Evolutionary conservation across 1,140 invertebrate genomes (phyloP).

Genomic region (Aphis craccivora): DNA sequence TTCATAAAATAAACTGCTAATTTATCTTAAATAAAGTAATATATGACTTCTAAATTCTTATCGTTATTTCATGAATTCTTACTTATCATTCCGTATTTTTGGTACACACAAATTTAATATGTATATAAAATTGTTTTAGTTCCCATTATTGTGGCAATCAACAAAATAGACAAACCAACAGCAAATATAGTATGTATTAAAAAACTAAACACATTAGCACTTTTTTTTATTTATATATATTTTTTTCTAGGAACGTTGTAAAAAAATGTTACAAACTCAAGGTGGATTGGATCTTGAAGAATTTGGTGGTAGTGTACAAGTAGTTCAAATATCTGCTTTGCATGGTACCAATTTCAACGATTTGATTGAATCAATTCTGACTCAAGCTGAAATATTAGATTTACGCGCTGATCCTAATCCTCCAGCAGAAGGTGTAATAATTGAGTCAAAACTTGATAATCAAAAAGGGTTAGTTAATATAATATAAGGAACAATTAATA

Average conservation of each 20-base stretch:
- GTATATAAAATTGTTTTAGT: conserved; percentile 70
- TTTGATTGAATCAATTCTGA: conserved; percentile 83
- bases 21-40: not conserved
- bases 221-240: not conserved
- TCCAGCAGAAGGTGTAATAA: conserved; percentile 85
- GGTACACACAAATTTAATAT: not conserved
- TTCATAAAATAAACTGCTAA: not conserved
- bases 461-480: conserved; percentile 70
- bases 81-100: not conserved
- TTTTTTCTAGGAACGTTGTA: conserved; percentile 72
- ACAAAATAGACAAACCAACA: conserved; percentile 95
- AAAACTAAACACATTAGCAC: conserved; percentile 57
- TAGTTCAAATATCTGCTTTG: conserved; percentile 90
- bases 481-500: not conserved
- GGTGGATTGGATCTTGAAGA: conserved; percentile 84
- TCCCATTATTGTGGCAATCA: conserved; percentile 97
- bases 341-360: conserved; percentile 80
- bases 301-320: conserved; percentile 91
- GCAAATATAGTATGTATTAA: conserved; percentile 80
- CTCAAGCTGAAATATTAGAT: conserved; percentile 89
- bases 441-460: conserved; percentile 84
- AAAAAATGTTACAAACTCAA: conserved; percentile 74
- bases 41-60: not conserved
- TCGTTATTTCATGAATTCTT: fast-evolving
- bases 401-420: conserved; percentile 83